Conservation (phyloP, 92 coral and sea anemone species). For the Desmophyllum pertusum region DNA sequence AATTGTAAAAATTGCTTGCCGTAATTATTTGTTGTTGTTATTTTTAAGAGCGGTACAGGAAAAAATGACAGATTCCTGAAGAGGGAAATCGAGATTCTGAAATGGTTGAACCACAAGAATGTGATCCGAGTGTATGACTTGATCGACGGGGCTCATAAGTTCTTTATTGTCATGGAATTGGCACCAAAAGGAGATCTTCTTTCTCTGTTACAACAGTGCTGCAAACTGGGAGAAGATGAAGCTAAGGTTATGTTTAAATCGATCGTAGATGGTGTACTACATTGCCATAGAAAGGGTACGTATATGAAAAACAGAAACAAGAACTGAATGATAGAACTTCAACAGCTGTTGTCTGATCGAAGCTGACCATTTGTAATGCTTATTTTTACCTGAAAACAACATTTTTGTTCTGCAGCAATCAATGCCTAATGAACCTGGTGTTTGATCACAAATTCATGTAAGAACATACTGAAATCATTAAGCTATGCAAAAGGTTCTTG, state of each 20-base stretch:
- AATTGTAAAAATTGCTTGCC: not conserved
- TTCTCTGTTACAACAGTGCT: conserved; percentile 59
- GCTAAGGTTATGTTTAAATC: conserved; percentile 69
- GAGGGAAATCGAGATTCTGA: conserved; percentile 82
- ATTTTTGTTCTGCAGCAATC: too few species aligned
- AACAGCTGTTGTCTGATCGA: not conserved
- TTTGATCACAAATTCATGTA: too few species aligned
- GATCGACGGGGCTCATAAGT: conserved; percentile 66
- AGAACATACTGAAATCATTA: too few species aligned
- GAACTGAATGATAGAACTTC: not conserved
- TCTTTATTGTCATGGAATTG: conserved; percentile 85
- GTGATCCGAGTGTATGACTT: conserved; percentile 74
- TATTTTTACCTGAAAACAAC: too few species aligned
- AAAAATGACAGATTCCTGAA: conserved; percentile 53
- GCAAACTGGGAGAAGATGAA: conserved; percentile 60
- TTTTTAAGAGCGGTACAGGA: conserved; percentile 11
- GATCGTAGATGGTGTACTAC: conserved; percentile 67
- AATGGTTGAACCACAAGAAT: conserved; percentile 71
- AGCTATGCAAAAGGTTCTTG: too few species aligned
- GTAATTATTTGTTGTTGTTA: not conserved
- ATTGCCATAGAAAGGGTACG: conserved; percentile 81
- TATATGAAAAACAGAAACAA: not conserved
- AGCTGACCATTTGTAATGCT: too few species aligned
- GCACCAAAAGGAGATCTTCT: conserved; percentile 82
- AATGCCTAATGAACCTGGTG: too few species aligned